Evolutionary conservation across 2,797 vertebrate species (phyloP).

Genomic region (Phrynocephalus vlangalii): DNA sequence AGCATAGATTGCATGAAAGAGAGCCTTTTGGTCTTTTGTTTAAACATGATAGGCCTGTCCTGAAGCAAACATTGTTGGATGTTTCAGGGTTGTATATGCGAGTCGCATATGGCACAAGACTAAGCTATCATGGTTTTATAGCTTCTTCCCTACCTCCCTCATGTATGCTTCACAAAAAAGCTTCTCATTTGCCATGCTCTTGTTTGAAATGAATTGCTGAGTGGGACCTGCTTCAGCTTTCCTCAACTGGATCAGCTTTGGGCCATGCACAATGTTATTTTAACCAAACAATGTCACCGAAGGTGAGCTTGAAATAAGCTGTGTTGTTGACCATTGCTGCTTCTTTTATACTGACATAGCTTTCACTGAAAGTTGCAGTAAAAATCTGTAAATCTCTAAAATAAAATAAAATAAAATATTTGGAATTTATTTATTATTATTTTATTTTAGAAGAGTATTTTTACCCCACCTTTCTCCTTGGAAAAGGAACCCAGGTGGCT

Average conservation of each 20-base stretch:
- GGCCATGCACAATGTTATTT: background rate
- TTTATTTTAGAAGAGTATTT: no score
- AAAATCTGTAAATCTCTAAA: conserved; percentile 16
- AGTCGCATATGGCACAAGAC: background rate
- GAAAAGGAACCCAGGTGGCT: no score
- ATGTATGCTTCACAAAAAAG: background rate
- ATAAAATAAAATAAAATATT: background rate
- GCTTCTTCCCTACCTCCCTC: background rate
- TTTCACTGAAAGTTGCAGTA: conserved; percentile 10
- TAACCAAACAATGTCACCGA: conserved; percentile 35
- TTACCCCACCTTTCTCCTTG: no score
- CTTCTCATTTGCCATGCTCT: background rate
- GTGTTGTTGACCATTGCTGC: background rate
- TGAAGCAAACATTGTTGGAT: background rate
- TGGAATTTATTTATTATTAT: background rate
- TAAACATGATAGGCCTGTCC: background rate
- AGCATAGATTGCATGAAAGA: no score
- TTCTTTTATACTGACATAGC: conserved; percentile 34
- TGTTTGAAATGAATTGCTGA: conserved; percentile 28
- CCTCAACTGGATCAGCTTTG: background rate
- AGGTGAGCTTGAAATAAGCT: conserved; percentile 42
- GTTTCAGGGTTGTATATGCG: background rate
- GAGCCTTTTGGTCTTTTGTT: background rate
- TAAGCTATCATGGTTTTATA: background rate
- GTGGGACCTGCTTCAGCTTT: background rate